Conservation (phyloP, 1,140 invertebrate genomes). For the Camponotus floridanus region DNA sequence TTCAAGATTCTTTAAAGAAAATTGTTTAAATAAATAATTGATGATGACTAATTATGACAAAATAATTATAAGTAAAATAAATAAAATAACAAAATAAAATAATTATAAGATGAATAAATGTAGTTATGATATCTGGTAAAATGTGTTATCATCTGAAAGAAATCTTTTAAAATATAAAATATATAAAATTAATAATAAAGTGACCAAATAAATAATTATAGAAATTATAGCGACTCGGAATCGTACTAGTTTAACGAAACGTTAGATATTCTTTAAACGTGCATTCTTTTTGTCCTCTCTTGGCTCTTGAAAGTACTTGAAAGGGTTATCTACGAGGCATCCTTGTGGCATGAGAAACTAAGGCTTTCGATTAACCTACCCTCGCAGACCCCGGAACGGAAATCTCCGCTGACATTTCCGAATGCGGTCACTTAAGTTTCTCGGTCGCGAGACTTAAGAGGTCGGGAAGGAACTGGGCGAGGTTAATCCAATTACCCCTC, state of each 20-base stretch:
- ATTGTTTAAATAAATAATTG: neutral
- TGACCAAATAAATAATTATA: neutral
- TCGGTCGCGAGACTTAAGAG: conserved; percentile 6
- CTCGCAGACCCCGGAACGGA: neutral
- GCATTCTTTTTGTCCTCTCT: neutral
- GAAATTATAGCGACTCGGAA: neutral
- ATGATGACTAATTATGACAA: neutral
- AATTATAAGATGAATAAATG: neutral
- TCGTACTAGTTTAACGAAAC: neutral
- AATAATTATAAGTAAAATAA: neutral
- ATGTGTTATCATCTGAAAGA: neutral
- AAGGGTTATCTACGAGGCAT: neutral
- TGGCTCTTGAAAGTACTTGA: neutral
- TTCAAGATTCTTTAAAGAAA: neutral
- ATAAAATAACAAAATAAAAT: no score
- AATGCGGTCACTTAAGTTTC: conserved; percentile 20
- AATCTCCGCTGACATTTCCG: conserved; percentile 41
- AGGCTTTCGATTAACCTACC: conserved; percentile 16
- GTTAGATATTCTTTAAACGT: neutral
- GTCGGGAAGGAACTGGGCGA: neutral
- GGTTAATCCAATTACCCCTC: conserved; percentile 61
- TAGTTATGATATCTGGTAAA: neutral
- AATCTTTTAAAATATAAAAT: no score
- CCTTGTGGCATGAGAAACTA: neutral
- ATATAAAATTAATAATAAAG: neutral